These are phyloP conservation scores for Cheilosia pagana DNA, from an alignment of 2,888 invertebrate species.

Conservation along the genomic window DNA sequence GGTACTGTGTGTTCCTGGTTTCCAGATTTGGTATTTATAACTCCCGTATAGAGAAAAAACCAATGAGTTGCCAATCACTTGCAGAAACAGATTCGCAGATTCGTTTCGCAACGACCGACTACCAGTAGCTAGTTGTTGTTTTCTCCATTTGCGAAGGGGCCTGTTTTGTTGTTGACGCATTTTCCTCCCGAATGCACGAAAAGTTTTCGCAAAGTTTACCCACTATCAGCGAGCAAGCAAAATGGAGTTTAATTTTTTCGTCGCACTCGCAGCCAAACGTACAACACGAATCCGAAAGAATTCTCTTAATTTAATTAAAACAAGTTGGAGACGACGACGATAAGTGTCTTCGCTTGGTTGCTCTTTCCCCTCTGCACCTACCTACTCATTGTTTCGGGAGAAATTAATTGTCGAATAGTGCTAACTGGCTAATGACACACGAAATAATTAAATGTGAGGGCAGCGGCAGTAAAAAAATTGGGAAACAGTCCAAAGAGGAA, in stretches of 20 bases:
- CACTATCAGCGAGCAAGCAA: constrained; percentile 16
- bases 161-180: constrained; percentile 30
- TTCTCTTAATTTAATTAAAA: constrained; percentile 67
- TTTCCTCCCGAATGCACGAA: background rate
- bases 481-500: constrained; percentile 59
- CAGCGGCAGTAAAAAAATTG: constrained; percentile 27
- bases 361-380: background rate
- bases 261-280: background rate
- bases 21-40: constrained; percentile 73
- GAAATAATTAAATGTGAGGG: constrained; percentile 41
- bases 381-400: constrained; percentile 3
- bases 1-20: constrained; percentile 52
- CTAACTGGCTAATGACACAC: constrained; percentile 67
- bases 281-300: constrained; percentile 6
- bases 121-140: background rate
- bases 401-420: constrained; percentile 70
- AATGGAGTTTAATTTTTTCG: constrained; percentile 19
- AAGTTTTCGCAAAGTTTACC: constrained; percentile 6
- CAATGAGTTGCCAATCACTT: constrained; percentile 45
- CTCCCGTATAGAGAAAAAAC: constrained; percentile 38
- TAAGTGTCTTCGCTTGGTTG: background rate
- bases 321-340: constrained; percentile 5
- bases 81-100: constrained; percentile 40
- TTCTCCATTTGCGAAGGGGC: constrained; percentile 18
- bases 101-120: constrained; percentile 55